Evolutionary conservation across 2,888 invertebrate species (phyloP), one percentile per base, ranked within the genome.

Genomic region (Escarpia spicata): DNA sequence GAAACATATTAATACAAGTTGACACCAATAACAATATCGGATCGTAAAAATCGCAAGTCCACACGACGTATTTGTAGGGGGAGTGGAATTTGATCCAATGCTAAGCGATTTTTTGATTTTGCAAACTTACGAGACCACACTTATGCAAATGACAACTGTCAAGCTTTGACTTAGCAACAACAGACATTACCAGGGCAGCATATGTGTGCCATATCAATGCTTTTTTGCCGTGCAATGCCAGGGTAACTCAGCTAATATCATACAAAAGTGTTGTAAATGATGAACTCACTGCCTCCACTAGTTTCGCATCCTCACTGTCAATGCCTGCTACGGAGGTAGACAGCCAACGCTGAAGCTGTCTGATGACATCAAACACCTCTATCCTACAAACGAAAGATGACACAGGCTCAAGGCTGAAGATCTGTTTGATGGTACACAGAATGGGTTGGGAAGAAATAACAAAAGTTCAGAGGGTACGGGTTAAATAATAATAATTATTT

Each of bases 261-360:
- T 1, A 26, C 6, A 3, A 26, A 75, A 75, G 26, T 75, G 26
- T 75, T 19, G 19, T 4, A 75, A 75, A n/a, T 6, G 0, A 12
- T 52, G 52, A 75, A 75, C 58, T 44, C 52, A 91, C 91, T 10
- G 37, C 91, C 94, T 96, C 96, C 3, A 96, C 95, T 26, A 96
- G 95, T 93, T 96, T 96, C 45, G 96, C 95, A 94, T 96, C 96
- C 93, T 96, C 96, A 93, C 96, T 96, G 94, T 96, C 96, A 31
- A 96, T 95, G 92, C 96, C 95, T 93, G 96, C 96, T 92, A 95
- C 95, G 90, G 96, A 95, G 26, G 96, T 95, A 26, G 95, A 95
- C 31, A 96, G 95, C 96, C 96, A 96, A 93, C 96, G 96, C 94
- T 96, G 96, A 31, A 95, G 95, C 92, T 95, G 95, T 91, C 95